These are phyloP conservation scores for Crotalus horridus DNA, from an alignment of 2,113 vertebrate species.

Conservation along the genomic window DNA sequence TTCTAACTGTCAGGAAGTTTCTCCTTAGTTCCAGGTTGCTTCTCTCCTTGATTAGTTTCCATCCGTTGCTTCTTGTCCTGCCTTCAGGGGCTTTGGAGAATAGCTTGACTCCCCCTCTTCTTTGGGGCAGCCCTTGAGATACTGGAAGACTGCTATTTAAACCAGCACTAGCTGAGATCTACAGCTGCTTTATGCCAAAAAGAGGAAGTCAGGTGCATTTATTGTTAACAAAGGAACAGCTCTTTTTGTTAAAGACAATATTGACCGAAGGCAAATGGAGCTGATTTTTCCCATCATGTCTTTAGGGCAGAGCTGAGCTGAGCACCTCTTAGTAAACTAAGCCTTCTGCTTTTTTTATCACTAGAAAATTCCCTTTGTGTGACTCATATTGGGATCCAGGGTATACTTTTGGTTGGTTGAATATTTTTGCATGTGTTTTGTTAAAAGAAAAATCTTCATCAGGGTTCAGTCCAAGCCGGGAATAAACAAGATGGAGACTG, in stretches of 20 bases:
- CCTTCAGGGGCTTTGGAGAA: not conserved
- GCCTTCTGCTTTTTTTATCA: not conserved
- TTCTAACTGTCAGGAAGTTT: not conserved
- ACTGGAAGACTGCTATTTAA: not conserved
- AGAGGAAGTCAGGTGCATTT: slow-evolving; percentile 33
- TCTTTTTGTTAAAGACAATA: slow-evolving; percentile 2
- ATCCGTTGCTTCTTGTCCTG: not conserved
- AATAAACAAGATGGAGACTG: no score
- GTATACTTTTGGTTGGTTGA: no score
- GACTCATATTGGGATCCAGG: no score
- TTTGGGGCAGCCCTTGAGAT: not conserved
- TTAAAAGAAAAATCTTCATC: no score
- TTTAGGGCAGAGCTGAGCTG: slow-evolving; percentile 1
- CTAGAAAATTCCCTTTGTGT: not conserved
- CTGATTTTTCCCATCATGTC: not conserved
- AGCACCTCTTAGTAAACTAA: not conserved
- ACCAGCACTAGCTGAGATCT: slow-evolving; percentile 37
- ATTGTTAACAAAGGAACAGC: slow-evolving; percentile 40
- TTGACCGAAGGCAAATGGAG: not conserved
- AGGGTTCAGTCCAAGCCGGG: no score
- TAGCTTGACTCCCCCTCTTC: accelerated
- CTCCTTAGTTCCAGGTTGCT: not conserved
- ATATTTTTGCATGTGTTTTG: no score
- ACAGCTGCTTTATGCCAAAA: slow-evolving; percentile 45
- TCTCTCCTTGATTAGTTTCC: not conserved